phyloP scores from a whole-genome alignment of 2,113 vertebrate genomes.

The Leptodactylus fuscus region DNA sequence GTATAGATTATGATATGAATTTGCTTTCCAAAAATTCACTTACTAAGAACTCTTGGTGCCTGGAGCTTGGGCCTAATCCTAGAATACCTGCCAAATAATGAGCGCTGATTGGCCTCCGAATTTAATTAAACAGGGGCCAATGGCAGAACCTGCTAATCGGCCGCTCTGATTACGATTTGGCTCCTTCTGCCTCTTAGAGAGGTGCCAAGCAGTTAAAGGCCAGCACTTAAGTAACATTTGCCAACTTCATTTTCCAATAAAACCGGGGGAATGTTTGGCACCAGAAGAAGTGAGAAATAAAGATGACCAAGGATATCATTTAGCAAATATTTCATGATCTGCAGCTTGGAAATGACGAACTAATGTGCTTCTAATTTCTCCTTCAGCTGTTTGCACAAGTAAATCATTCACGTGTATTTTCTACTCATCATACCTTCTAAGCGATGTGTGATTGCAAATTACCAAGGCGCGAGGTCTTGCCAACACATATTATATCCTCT shows the following conservation, averaged over 20 bases:
- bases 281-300: slow-evolving; percentile 19
- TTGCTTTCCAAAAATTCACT: not conserved
- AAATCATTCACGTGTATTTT: slow-evolving; percentile 11
- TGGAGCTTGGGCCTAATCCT: not conserved
- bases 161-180: slow-evolving; percentile 27
- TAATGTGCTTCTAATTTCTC: slow-evolving; percentile 26
- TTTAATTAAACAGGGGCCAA: slow-evolving; percentile 41
- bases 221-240: slow-evolving; percentile 24
- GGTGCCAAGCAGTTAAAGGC: slow-evolving; percentile 26
- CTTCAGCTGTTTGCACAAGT: slow-evolving; percentile 13
- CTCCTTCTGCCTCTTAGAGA: not conserved
- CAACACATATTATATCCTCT: not conserved
- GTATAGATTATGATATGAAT: not conserved
- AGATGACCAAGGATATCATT: slow-evolving; percentile 22
- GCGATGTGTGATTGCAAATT: not conserved
- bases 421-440: not conserved
- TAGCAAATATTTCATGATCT: not conserved
- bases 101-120: slow-evolving; percentile 27
- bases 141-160: slow-evolving; percentile 22
- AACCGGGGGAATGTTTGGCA: not conserved
- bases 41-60: not conserved
- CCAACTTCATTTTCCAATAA: slow-evolving; percentile 41
- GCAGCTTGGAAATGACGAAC: not conserved
- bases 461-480: not conserved
- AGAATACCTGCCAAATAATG: slow-evolving; percentile 8